These are phyloP conservation scores for Euphydryas editha DNA, from an alignment of 2,888 invertebrate species.

Conservation along the genomic window DNA sequence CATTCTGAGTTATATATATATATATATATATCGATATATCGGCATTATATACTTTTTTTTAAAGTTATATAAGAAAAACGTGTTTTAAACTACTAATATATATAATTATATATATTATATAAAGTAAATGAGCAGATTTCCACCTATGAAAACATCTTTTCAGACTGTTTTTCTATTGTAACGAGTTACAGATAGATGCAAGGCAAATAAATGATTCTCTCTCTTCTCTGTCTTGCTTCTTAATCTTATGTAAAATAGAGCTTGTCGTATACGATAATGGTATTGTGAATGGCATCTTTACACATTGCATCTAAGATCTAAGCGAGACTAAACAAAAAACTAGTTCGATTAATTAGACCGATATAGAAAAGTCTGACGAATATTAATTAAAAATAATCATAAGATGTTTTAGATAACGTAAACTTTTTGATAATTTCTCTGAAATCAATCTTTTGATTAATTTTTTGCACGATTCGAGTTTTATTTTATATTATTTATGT, in stretches of 20 bases:
- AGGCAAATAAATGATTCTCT: no score
- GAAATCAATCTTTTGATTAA: not conserved
- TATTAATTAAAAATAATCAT: slow-evolving; percentile 1
- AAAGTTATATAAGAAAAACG: no score
- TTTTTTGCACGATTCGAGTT: not conserved
- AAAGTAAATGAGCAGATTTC: no score
- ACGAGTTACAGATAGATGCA: no score
- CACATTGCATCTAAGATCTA: not conserved
- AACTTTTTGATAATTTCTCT: slow-evolving; percentile 1
- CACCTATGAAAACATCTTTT: no score
- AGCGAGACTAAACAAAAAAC: not conserved
- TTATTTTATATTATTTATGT: not conserved
- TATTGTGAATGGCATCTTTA: not conserved
- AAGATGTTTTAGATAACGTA: slow-evolving; percentile 1
- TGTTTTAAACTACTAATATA: no score
- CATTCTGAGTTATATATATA: no score
- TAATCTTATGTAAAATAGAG: not conserved
- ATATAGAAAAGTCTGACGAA: slow-evolving; percentile 3
- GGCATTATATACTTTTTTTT: no score
- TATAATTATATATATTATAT: no score
- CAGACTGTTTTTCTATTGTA: no score
- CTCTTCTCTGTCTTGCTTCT: no score
- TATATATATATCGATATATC: no score
- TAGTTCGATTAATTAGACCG: slow-evolving; percentile 3
- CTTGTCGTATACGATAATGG: not conserved